A percentile compares a stretch with the other conserved stretches of the same genome.
phyloP scores from a whole-genome alignment of 2,113 vertebrate genomes.

The Misgurnus anguillicaudatus region DNA sequence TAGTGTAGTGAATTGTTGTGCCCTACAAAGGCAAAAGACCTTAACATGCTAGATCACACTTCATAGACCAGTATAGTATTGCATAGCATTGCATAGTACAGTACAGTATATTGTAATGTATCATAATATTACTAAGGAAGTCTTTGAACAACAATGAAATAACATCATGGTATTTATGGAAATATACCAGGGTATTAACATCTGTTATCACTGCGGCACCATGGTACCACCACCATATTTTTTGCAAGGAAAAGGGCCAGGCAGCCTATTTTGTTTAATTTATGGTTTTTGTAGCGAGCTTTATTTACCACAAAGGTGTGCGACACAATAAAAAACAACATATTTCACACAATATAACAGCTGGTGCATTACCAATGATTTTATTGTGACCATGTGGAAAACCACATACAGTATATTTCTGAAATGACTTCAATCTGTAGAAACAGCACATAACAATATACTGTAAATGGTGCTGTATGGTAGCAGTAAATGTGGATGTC shows the following conservation, averaged over 20 bases:
- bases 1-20: too few relatives aligned
- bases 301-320: conserved; percentile 1
- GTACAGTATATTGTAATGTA: too few relatives aligned
- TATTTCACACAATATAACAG: background rate
- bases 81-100: too few relatives aligned
- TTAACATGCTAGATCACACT: too few relatives aligned
- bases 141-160: too few relatives aligned
- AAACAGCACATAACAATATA: conserved; percentile 18
- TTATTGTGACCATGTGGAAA: background rate
- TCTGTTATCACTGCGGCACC: too few relatives aligned
- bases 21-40: too few relatives aligned
- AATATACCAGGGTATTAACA: too few relatives aligned
- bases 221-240: too few relatives aligned
- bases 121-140: too few relatives aligned
- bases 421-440: conserved; percentile 10
- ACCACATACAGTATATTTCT: conserved; percentile 5
- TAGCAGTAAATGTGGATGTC: conserved; percentile 1
- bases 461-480: background rate
- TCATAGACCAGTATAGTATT: too few relatives aligned
- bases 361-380: conserved; percentile 15
- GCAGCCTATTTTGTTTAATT: background rate
- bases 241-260: background rate
- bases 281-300: background rate
- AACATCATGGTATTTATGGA: too few relatives aligned
- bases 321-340: conserved; percentile 17